Evolutionary conservation across 2,888 invertebrate species (phyloP).

Genomic region (Aspidapion aeneum): DNA sequence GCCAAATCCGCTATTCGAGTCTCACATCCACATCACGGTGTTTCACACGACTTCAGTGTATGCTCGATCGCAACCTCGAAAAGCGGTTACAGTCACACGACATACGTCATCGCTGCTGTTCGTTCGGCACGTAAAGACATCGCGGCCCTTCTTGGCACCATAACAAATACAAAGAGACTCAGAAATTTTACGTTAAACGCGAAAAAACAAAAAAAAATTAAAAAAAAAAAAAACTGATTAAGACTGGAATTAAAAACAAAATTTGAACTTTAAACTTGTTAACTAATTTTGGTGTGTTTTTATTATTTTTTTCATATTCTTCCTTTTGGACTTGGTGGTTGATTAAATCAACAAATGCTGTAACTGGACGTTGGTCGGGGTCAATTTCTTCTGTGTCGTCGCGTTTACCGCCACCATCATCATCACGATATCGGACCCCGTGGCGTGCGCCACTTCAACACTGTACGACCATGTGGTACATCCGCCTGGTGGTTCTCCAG

Average conservation of each 20-base stretch:
- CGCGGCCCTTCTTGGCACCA: not conserved
- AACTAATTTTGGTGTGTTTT: constrained; percentile 35
- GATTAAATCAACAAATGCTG: constrained; percentile 40
- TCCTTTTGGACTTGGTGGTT: constrained; percentile 13
- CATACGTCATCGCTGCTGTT: constrained; percentile 30
- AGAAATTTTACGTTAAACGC: not conserved
- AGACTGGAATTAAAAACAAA: not conserved
- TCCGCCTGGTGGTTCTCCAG: constrained; percentile 68
- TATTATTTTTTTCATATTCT: constrained; percentile 36
- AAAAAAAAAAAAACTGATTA: not conserved
- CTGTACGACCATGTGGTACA: constrained; percentile 81
- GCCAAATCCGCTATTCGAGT: not conserved
- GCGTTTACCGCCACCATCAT: constrained; percentile 50
- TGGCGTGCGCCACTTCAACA: constrained; percentile 73
- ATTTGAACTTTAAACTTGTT: not conserved
- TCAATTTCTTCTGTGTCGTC: not conserved
- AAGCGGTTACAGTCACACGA: constrained; percentile 40
- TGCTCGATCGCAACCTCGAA: constrained; percentile 42
- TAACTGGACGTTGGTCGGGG: constrained; percentile 35
- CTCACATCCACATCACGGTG: constrained; percentile 42
- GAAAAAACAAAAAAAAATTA: constrained; percentile 8
- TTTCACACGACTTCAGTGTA: constrained; percentile 53
- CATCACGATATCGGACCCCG: constrained; percentile 68
- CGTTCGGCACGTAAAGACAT: not conserved
- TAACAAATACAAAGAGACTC: constrained; percentile 16